Percentiles rank a stretch among this genome's conserved stretches.
These are phyloP conservation scores for Accipiter virgatus DNA, from an alignment of 2,113 vertebrate species.

Conservation along the genomic window DNA sequence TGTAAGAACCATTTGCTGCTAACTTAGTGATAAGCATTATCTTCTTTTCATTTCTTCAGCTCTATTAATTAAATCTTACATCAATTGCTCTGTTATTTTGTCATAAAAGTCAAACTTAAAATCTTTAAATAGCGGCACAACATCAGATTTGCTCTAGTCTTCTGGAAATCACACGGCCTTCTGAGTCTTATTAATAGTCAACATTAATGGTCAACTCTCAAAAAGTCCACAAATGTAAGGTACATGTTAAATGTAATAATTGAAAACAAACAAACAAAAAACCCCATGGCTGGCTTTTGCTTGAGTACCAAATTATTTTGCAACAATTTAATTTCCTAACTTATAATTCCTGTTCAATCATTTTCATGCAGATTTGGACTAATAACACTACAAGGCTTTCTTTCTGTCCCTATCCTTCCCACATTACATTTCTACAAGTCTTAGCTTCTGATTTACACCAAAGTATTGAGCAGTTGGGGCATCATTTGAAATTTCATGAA, in stretches of 20 bases:
- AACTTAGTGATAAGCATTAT: background rate
- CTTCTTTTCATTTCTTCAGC: background rate
- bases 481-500: background rate
- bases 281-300: background rate
- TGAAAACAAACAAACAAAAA: background rate
- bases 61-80: background rate
- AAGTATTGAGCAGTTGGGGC: background rate
- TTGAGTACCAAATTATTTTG: background rate
- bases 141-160: background rate
- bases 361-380: background rate
- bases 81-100: background rate
- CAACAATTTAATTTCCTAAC: background rate
- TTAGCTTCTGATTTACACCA: background rate
- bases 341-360: background rate
- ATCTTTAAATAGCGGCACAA: background rate
- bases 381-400: background rate
- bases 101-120: background rate
- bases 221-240: background rate
- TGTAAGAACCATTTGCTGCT: background rate
- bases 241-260: background rate
- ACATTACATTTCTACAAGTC: background rate
- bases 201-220: background rate
- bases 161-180: background rate
- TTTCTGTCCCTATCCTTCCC: background rate
- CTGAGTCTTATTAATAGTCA: background rate